Evolutionary conservation across 1,140 invertebrate genomes (phyloP), one percentile per base, ranked within the genome.

Genomic region (Homarus americanus): DNA sequence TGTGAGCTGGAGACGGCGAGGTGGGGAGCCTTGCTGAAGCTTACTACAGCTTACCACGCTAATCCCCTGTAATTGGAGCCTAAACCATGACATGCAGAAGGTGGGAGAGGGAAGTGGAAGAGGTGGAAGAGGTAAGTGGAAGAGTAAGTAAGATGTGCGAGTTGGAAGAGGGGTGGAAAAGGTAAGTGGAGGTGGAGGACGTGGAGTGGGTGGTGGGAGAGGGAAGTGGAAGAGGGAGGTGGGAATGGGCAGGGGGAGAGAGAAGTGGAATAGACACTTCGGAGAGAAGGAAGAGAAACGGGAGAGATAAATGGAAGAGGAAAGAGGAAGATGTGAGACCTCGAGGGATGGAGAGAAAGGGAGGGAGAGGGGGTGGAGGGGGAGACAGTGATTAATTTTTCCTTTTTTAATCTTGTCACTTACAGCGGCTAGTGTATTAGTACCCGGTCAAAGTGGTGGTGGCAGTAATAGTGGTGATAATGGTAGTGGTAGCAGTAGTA

Each of bases 71-170:
- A 69, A 69, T 69, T 69, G 63, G 63, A 69, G 63, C 2, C 63
- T 69, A 69, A 69, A 69, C 63, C 63, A 69, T 69, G 63, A 69
- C 63, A 69, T 34, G 63, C 28, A 28, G 63, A 32, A 69, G n/a
- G 63, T 9, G 63, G n/a, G 9, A 28, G 58, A 69, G 24, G 63
- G 63, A 9, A 28, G 24, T 4, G n/a, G 63, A 12, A 28, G 24
- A 24, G 58, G 58, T n/a, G 20, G 58, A 20, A 15, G 20, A 63
- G 58, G 20, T 15, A 0, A 3, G 5, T 10, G 4, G 58, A 63
- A 20, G 12, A 63, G 58, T 49, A 20, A 20, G 58, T 49, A 15
- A 10, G 58, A 15, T 15, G n/a, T n/a, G n/a, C 12, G 12, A 24
- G 15, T 20, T 24, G 75, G 32, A 2, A 32, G 12, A 40, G 5